Conservation (phyloP, 2,888 invertebrate genomes). For the Drosophila limbata region DNA sequence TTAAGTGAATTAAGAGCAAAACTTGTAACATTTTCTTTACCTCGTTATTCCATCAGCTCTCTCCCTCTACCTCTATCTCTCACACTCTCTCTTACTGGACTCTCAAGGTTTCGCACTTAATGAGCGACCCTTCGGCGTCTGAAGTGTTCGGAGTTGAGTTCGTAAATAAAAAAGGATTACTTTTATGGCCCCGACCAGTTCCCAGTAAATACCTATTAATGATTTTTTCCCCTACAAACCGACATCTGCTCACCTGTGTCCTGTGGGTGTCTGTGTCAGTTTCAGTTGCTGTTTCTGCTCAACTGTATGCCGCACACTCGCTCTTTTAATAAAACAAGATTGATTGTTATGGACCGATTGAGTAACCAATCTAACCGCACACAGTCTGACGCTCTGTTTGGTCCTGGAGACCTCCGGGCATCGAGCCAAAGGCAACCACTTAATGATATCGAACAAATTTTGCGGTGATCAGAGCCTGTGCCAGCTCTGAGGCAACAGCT, state of each 20-base stretch:
- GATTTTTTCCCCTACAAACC: constrained; percentile 38
- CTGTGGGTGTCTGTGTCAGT: constrained; percentile 5
- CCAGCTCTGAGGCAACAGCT: constrained; percentile 28
- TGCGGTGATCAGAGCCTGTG: constrained; percentile 29
- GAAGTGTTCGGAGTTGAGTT: constrained; percentile 59
- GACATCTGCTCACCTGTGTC: constrained; percentile 29
- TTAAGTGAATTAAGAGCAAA: constrained; percentile 78
- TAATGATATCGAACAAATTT: constrained; percentile 60
- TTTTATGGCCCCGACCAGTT: constrained; percentile 35
- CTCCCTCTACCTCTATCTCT: background rate
- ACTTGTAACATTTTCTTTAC: constrained; percentile 74
- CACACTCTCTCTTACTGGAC: background rate
- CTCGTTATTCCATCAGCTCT: constrained; percentile 40
- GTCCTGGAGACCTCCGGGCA: constrained; percentile 14
- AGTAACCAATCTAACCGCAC: constrained; percentile 38
- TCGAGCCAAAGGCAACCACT: constrained; percentile 40
- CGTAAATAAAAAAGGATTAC: constrained; percentile 74
- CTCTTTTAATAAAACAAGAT: constrained; percentile 69
- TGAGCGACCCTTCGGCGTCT: constrained; percentile 57
- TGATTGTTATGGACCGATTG: constrained; percentile 66
- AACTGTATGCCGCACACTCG: constrained; percentile 23
- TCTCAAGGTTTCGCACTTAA: constrained; percentile 62
- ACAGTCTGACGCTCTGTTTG: constrained; percentile 15
- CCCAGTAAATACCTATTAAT: constrained; percentile 61
- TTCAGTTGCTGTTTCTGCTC: constrained; percentile 6